phyloP scores from a whole-genome alignment of 2,113 vertebrate genomes.

The Ctenodactylus gundi region DNA sequence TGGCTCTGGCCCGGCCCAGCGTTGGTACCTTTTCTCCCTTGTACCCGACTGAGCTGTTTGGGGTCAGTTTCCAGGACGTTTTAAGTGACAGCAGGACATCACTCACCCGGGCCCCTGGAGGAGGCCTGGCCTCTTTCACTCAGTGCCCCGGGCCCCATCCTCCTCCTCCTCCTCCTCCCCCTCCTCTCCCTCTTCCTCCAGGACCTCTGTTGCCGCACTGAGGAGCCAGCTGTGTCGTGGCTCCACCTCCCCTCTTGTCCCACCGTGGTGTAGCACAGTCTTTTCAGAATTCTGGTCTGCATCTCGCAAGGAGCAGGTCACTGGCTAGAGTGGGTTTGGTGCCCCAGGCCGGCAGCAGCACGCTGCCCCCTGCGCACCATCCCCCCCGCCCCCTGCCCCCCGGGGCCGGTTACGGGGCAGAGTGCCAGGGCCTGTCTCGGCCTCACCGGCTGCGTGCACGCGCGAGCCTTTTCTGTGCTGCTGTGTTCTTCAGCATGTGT shows the following conservation, averaged over 20 bases:
- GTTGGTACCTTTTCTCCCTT: rapidly evolving
- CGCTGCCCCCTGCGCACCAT: too few species aligned
- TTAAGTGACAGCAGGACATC: background rate
- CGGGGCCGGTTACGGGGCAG: too few species aligned
- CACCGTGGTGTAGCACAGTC: background rate
- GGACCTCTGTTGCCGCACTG: background rate
- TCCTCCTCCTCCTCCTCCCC: background rate
- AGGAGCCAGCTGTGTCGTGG: background rate
- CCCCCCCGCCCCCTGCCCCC: too few species aligned
- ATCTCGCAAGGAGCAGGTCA: background rate
- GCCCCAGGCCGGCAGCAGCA: background rate
- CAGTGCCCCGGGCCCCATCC: background rate
- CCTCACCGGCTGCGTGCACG: too few species aligned
- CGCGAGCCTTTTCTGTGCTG: background rate
- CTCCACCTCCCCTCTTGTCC: background rate
- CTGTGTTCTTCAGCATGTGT: background rate
- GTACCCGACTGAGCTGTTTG: rapidly evolving
- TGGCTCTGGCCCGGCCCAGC: too few species aligned
- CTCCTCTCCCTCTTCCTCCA: background rate
- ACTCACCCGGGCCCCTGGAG: too few species aligned
- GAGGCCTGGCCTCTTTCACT: background rate
- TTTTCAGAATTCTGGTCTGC: background rate
- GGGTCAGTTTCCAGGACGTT: background rate
- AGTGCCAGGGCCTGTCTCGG: too few species aligned
- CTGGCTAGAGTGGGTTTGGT: background rate